A percentile compares a stretch with the other conserved stretches of the same genome.
Evolutionary conservation across 2,888 invertebrate genomes (phyloP).

Genomic region (Chloroclystis v-ata): DNA sequence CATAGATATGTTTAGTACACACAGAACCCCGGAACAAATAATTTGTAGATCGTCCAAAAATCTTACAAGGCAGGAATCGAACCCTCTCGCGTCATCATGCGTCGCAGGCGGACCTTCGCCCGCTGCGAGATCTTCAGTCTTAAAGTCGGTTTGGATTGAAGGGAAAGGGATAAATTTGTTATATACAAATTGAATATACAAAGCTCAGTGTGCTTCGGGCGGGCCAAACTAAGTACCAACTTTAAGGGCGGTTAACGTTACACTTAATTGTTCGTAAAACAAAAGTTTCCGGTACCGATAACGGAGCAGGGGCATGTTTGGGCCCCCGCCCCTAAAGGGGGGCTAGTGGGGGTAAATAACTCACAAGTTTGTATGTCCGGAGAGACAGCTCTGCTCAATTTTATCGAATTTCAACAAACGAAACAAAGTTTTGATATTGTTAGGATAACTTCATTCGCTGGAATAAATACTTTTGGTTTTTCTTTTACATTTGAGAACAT

Average conservation of each 20-base stretch:
- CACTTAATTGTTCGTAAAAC: conserved; percentile 71
- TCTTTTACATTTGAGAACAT: too few species aligned
- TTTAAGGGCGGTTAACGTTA: conserved; percentile 59
- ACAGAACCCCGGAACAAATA: too few species aligned
- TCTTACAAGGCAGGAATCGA: too few species aligned
- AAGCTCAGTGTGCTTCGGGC: conserved; percentile 35
- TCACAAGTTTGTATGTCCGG: conserved; percentile 34
- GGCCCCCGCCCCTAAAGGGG: conserved; percentile 8
- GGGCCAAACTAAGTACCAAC: conserved; percentile 42
- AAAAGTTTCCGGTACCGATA: conserved; percentile 65
- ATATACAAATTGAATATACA: conserved; percentile 1
- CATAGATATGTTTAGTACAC: too few species aligned
- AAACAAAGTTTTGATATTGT: conserved; percentile 25
- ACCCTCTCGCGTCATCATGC: too few species aligned
- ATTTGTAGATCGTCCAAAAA: too few species aligned
- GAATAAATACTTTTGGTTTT: conserved; percentile 13
- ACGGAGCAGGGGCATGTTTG: conserved; percentile 29
- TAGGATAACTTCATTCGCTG: conserved; percentile 13
- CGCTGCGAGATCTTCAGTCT: too few species aligned
- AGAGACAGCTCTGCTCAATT: conserved; percentile 26
- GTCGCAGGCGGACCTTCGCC: too few species aligned
- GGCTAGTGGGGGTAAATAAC: conserved; percentile 31
- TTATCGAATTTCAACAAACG: conserved; percentile 26
- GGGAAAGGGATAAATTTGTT: too few species aligned
- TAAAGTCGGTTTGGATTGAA: too few species aligned